Percentiles rank a stretch among this genome's conserved stretches.
These are phyloP conservation scores for Gallinago undulata DNA, from an alignment of 2,113 vertebrate species.

Conservation along the genomic window DNA sequence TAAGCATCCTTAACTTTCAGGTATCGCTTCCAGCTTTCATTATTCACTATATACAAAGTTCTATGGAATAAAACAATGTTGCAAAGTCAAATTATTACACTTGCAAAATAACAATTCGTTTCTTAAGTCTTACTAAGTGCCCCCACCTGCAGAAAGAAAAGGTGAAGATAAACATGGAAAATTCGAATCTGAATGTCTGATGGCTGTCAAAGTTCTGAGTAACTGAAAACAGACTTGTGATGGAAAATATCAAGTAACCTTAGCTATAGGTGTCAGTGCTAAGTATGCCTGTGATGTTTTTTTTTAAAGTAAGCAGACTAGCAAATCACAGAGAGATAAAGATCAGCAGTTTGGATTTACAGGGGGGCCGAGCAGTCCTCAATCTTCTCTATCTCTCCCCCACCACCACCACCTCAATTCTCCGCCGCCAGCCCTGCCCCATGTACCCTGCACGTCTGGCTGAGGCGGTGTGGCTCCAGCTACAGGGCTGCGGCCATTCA, in stretches of 20 bases:
- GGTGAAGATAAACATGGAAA: slow-evolving; percentile 35
- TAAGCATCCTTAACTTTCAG: not conserved
- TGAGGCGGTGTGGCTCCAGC: not conserved
- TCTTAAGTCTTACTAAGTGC: not conserved
- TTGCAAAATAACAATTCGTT: not conserved
- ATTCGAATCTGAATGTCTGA: not conserved
- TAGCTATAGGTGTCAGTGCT: slow-evolving; percentile 22
- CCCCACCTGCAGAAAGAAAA: not conserved
- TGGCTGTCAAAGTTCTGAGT: slow-evolving; percentile 28
- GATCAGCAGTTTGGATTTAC: not conserved
- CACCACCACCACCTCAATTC: not conserved
- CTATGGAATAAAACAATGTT: not conserved
- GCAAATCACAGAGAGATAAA: not conserved
- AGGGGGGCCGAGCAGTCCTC: not conserved
- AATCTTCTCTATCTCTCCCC: not conserved
- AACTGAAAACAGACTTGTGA: slow-evolving; percentile 57
- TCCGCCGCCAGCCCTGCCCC: not conserved
- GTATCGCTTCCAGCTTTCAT: not conserved
- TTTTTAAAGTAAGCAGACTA: slow-evolving; percentile 5
- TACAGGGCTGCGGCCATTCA: not conserved
- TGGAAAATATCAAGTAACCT: slow-evolving; percentile 48
- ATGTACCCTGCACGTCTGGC: not conserved
- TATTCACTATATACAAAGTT: not conserved
- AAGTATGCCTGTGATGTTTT: not conserved
- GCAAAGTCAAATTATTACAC: not conserved